Conservation (phyloP, 2,888 invertebrate species). For the Eupithecia vulgata region DNA sequence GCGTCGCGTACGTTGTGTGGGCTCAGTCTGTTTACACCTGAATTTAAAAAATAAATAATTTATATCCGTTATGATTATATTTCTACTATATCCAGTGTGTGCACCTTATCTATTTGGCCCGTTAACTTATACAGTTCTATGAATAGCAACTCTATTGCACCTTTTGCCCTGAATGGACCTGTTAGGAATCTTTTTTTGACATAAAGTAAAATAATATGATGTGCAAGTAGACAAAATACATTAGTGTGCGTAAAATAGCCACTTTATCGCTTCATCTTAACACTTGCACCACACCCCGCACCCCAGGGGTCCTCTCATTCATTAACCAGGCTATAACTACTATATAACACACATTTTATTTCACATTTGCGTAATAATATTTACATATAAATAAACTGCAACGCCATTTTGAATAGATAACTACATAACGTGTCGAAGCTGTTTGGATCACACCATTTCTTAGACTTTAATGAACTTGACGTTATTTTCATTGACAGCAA, state of each 20-base stretch:
- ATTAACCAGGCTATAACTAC: conserved; percentile 69
- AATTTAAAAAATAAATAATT: too few species aligned
- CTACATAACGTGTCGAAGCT: neutral
- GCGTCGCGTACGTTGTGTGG: too few species aligned
- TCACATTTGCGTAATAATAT: conserved; percentile 55
- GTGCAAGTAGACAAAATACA: too few species aligned
- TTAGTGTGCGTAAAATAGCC: neutral
- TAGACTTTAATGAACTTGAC: neutral
- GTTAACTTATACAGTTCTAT: too few species aligned
- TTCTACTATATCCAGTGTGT: too few species aligned
- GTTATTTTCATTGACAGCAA: neutral
- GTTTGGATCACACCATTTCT: neutral
- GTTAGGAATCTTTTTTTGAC: too few species aligned
- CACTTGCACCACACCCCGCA: conserved; percentile 42
- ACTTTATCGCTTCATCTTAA: conserved; percentile 8
- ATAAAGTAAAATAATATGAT: neutral
- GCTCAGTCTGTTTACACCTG: too few species aligned
- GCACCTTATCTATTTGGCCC: too few species aligned
- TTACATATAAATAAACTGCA: conserved; percentile 54
- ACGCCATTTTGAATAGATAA: conserved; percentile 22
- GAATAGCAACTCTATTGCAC: too few species aligned
- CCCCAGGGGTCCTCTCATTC: conserved; percentile 72
- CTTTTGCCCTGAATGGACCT: too few species aligned
- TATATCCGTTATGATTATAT: too few species aligned
- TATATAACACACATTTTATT: conserved; percentile 55